A percentile compares a stretch with the other conserved stretches of the same genome.
These are phyloP conservation scores for Rynchops niger DNA, from an alignment of 2,113 vertebrate species.

Conservation along the genomic window DNA sequence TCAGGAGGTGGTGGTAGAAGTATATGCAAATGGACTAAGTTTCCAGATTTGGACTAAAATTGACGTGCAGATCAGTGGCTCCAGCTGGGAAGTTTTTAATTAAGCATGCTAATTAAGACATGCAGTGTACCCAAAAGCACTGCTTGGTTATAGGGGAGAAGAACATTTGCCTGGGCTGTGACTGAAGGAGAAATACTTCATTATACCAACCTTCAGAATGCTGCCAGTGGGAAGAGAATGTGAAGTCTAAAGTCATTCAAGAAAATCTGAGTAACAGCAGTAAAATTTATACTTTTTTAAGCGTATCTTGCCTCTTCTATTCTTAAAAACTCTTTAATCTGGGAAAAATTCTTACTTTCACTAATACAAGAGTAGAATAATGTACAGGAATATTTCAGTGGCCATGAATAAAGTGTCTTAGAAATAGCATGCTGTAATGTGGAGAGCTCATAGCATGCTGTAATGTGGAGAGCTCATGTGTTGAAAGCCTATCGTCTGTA, in stretches of 20 bases:
- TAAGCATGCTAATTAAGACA: background rate
- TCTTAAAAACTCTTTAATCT: background rate
- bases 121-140: background rate
- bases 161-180: background rate
- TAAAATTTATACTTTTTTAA: background rate
- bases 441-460: fast-evolving
- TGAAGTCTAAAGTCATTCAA: background rate
- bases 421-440: background rate
- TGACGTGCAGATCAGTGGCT: background rate
- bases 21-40: background rate
- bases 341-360: background rate
- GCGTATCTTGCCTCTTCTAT: background rate
- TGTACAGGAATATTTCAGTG: background rate
- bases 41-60: background rate
- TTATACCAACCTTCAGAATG: background rate
- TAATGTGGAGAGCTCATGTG: fast-evolving
- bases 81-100: background rate
- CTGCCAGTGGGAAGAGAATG: background rate
- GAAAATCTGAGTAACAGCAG: background rate
- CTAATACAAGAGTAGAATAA: fast-evolving
- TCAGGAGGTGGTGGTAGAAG: background rate
- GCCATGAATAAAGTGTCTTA: too few relatives aligned
- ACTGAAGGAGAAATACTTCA: background rate
- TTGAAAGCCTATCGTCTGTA: background rate
- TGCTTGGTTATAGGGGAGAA: background rate